Evolutionary conservation across 1,140 invertebrate species (phyloP), one percentile per base, ranked within the genome.

Genomic region (Trachymyrmex septentrionalis): DNA sequence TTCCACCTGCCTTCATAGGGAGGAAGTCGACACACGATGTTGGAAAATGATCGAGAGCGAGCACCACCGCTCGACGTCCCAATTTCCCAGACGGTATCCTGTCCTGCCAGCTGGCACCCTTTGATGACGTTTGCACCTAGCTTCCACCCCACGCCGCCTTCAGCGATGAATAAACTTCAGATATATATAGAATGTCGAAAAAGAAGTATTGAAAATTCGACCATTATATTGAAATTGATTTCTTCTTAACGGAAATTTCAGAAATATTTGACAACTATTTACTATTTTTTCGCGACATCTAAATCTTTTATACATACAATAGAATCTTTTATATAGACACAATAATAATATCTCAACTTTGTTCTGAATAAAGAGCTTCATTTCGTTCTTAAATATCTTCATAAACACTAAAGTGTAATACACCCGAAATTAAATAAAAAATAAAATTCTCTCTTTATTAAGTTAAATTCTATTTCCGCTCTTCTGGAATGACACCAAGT

Each of bases 41-140:
- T 72, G 86, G 88, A 86, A 92, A 92, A 90, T 92, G 87, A 91
- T 87, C 88, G 87, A 90, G 85, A 73, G 86, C 57, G 71, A 86
- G 80, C 85, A 85, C 24, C 81, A 61, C 63, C 86, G 86, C 73
- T 82, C 88, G 63, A 89, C 84, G 85, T 90, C 87, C 90, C 92
- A 92, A 92, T 93, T 93, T 92, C 87, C 87, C 87, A 91, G 86
- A 91, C 87, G 76, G 86, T 89, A 91, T 89, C 90, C 91, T 93
- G 92, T 92, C 90, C 84, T 72, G 59, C 86, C 92, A 93, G 90
- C 91, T 92, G 92, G 87, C 88, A 88, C 88, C 69, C 87, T 87
- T 82, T 77, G 61, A 75, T 71, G 67, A 89, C 87, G 88, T 87
- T 78, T 88, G 27, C 78, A 76, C 34, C 34, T 50, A 21, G 12